phyloP scores from a whole-genome alignment of 2,888 invertebrate genomes.

The Rhopalosiphum nymphaeae region DNA sequence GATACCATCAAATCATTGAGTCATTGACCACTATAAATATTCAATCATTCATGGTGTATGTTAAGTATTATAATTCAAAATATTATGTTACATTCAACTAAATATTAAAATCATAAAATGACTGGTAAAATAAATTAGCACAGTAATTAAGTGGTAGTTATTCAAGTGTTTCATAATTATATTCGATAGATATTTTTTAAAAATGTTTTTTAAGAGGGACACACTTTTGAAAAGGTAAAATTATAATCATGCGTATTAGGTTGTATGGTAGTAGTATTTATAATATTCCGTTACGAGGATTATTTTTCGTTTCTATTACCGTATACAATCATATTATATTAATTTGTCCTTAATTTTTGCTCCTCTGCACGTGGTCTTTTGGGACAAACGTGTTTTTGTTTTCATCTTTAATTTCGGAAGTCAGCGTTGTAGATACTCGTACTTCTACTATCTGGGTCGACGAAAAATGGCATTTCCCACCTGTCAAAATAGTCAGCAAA shows the following conservation, averaged over 20 bases:
- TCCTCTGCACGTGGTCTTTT: background rate
- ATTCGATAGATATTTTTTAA: background rate
- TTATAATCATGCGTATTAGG: background rate
- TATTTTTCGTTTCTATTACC: background rate
- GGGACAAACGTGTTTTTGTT: background rate
- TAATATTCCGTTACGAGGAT: background rate
- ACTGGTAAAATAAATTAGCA: background rate
- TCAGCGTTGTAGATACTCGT: background rate
- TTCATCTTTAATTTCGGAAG: slow-evolving; percentile 38
- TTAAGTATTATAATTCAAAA: background rate
- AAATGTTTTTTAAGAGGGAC: background rate
- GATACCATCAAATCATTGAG: no score
- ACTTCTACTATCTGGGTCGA: background rate
- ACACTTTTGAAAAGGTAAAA: background rate
- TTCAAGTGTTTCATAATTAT: background rate
- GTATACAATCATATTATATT: background rate
- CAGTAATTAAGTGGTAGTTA: background rate
- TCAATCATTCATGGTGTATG: background rate
- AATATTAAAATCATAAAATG: background rate
- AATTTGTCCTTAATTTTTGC: background rate
- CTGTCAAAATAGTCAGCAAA: slow-evolving; percentile 55
- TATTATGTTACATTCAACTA: background rate
- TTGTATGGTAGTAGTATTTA: background rate
- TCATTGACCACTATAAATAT: background rate
- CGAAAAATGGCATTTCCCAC: slow-evolving; percentile 54